Conservation (phyloP, 2,888 invertebrate species). For the Mythimna ferrago region DNA sequence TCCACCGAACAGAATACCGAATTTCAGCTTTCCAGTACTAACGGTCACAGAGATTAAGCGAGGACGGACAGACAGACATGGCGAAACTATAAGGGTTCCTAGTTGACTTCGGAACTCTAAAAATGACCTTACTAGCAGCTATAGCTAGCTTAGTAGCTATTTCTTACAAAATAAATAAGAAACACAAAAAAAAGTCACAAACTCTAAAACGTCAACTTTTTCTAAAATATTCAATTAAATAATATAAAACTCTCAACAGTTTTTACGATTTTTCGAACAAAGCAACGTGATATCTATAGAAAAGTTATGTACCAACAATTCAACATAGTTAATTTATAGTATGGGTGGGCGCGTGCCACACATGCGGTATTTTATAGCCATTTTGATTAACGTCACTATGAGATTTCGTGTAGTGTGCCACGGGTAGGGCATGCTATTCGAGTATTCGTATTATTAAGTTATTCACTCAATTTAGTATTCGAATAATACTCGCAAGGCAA, state of each 20-base stretch:
- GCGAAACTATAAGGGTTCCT: no score
- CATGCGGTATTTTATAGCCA: slow-evolving; percentile 49
- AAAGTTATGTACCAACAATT: slow-evolving; percentile 35
- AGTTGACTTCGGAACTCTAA: no score
- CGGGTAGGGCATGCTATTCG: slow-evolving; percentile 10
- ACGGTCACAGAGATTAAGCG: no score
- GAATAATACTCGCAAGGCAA: neutral
- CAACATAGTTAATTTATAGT: slow-evolving; percentile 33
- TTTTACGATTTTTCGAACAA: slow-evolving; percentile 45
- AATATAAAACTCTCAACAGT: slow-evolving; percentile 23
- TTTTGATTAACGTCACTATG: slow-evolving; percentile 57
- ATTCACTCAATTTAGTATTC: neutral
- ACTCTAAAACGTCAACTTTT: neutral
- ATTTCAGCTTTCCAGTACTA: no score
- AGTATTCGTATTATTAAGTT: neutral
- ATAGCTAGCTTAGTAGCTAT: no score
- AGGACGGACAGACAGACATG: no score
- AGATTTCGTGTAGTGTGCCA: slow-evolving; percentile 37
- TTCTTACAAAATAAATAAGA: neutral
- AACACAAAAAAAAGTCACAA: neutral
- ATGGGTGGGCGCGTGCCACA: slow-evolving; percentile 51
- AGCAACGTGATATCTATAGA: slow-evolving; percentile 27
- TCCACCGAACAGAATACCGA: no score
- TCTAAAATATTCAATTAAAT: slow-evolving; percentile 35
- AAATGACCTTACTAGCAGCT: no score